These are phyloP conservation scores for Poeciliopsis prolifica DNA, from an alignment of 2,113 vertebrate species.

Conservation along the genomic window DNA sequence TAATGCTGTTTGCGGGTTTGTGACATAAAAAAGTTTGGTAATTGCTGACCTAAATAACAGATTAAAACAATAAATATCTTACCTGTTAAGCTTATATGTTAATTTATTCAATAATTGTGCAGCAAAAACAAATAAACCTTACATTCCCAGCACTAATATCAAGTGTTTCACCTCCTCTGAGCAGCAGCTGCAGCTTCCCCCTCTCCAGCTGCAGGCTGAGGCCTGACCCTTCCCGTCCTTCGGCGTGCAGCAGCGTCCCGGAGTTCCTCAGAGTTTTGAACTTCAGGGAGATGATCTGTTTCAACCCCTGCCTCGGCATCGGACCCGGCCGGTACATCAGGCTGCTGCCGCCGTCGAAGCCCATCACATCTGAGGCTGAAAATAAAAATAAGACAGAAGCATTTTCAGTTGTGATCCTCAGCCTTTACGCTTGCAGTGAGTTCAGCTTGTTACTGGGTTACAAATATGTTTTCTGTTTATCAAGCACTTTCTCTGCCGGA, in stretches of 20 bases:
- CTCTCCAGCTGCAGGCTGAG: constrained; percentile 63
- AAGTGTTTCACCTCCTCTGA: constrained; percentile 24
- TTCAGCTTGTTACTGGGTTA: neutral
- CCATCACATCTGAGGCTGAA: constrained; percentile 61
- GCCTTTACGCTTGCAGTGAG: too few species aligned
- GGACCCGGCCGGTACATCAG: constrained; percentile 49
- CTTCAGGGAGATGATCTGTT: constrained; percentile 56
- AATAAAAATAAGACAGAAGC: neutral
- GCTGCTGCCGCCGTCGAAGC: constrained; percentile 40
- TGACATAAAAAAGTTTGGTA: too few species aligned
- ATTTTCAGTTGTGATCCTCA: neutral
- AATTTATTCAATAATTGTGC: too few species aligned
- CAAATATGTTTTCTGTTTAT: constrained; percentile 20
- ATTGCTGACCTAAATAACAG: too few species aligned
- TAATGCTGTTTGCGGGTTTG: too few species aligned
- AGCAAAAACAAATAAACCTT: too few species aligned
- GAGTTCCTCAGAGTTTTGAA: constrained; percentile 68
- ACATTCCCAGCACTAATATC: too few species aligned
- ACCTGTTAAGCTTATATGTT: too few species aligned
- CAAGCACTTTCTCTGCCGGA: neutral
- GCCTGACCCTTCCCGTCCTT: constrained; percentile 37
- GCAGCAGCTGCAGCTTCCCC: constrained; percentile 52
- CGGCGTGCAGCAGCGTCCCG: constrained; percentile 57
- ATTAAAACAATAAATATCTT: too few species aligned
- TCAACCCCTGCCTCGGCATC: neutral